phyloP scores from a whole-genome alignment of 30 jellyfish, hydroid and myxozoan genomes.

The Euphysa ruthae region DNA sequence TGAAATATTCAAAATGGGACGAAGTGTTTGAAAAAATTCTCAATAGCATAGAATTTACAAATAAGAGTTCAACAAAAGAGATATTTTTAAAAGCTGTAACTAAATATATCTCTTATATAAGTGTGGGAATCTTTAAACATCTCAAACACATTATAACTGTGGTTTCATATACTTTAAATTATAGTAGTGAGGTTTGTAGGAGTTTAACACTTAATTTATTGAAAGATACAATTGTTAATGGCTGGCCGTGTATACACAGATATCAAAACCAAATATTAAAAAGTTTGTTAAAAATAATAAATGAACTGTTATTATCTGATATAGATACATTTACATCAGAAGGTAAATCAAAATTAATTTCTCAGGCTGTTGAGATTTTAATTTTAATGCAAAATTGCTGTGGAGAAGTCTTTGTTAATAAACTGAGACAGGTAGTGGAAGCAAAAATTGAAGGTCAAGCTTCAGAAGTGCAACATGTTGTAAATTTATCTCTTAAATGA shows the following conservation, averaged over 20 bases:
- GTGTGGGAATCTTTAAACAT: slow-evolving; percentile 34
- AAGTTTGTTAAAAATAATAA: slow-evolving; percentile 10
- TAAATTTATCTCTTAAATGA: no score
- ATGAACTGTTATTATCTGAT: slow-evolving; percentile 21
- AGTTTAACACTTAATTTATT: slow-evolving; percentile 12
- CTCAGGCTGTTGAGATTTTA: no score
- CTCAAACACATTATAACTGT: slow-evolving; percentile 5
- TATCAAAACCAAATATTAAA: slow-evolving; percentile 28
- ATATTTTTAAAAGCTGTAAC: slow-evolving; percentile 21
- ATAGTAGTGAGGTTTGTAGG: slow-evolving; percentile 29
- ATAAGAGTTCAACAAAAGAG: neutral
- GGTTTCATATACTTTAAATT: neutral
- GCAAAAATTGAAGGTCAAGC: slow-evolving; percentile 16
- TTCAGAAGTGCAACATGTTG: no score
- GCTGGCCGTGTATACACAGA: slow-evolving; percentile 41
- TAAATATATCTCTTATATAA: slow-evolving; percentile 19
- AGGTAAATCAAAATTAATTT: no score
- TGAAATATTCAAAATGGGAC: slow-evolving; percentile 41
- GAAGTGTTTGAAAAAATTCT: slow-evolving; percentile 35
- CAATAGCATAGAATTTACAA: slow-evolving; percentile 46
- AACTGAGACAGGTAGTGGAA: slow-evolving; percentile 3
- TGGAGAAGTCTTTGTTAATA: slow-evolving; percentile 22
- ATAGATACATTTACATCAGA: no score
- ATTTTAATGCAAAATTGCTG: slow-evolving; percentile 31
- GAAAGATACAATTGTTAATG: neutral